Conservation (phyloP, 2,797 vertebrate species). For the Enoplosus armatus region DNA sequence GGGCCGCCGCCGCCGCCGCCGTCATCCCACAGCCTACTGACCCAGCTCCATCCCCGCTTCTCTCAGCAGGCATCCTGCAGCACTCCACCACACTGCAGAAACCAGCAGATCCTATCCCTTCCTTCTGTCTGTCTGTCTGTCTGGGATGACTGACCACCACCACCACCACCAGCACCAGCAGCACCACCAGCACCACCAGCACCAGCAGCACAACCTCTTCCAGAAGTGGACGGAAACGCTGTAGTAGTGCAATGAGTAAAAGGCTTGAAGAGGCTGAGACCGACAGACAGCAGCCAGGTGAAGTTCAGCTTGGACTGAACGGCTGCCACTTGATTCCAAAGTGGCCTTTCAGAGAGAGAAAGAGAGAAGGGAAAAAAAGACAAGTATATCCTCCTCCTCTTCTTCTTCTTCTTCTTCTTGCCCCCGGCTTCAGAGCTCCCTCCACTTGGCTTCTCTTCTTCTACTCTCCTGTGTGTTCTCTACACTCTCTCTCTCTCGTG, state of each 20-base stretch:
- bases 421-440: slow-evolving; percentile 51
- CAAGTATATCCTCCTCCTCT: slow-evolving; percentile 54
- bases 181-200: neutral
- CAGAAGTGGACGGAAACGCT: slow-evolving; percentile 27
- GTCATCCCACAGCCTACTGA: slow-evolving; percentile 35
- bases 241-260: slow-evolving; percentile 8
- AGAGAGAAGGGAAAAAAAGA: slow-evolving; percentile 38
- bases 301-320: slow-evolving; percentile 56
- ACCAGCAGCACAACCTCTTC: neutral
- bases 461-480: slow-evolving; percentile 56
- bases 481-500: slow-evolving; percentile 48
- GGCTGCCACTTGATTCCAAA: slow-evolving; percentile 65
- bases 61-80: slow-evolving; percentile 58
- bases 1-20: neutral
- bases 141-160: slow-evolving; percentile 12
- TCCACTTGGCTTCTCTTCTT: slow-evolving; percentile 58
- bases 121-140: neutral
- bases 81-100: slow-evolving; percentile 46
- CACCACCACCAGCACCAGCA: neutral
- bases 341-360: slow-evolving; percentile 48
- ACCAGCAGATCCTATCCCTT: slow-evolving; percentile 20
- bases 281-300: slow-evolving; percentile 35
- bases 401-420: slow-evolving; percentile 42
- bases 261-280: slow-evolving; percentile 10
- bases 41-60: slow-evolving; percentile 37